These are phyloP conservation scores for Pteropus rufus DNA, from an alignment of 2,797 vertebrate genomes.

Conservation along the genomic window DNA sequence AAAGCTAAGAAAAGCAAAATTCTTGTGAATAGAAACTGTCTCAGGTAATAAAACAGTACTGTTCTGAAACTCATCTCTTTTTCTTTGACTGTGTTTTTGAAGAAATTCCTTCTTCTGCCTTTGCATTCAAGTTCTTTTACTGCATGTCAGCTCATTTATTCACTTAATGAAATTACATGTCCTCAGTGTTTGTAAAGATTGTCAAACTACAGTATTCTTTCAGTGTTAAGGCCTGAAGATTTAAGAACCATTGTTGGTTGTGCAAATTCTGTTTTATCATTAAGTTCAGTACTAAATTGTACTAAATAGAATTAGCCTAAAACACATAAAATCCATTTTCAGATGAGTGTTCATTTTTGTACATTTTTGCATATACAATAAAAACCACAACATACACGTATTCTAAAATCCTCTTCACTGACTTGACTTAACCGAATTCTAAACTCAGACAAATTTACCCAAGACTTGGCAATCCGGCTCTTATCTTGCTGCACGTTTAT, in stretches of 20 bases:
- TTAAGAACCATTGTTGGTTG: not conserved
- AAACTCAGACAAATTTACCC: not conserved
- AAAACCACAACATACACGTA: not conserved
- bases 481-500: not conserved
- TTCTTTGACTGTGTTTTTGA: not conserved
- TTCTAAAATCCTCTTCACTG: not conserved
- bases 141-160: not conserved
- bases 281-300: constrained; percentile 22
- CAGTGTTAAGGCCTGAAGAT: not conserved
- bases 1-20: not conserved
- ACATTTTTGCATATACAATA: not conserved
- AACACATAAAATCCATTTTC: not conserved
- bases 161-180: not conserved
- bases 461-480: not conserved
- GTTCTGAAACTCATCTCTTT: not conserved
- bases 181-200: not conserved
- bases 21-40: not conserved
- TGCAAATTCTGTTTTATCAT: not conserved
- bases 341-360: constrained; percentile 21
- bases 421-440: not conserved
- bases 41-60: not conserved
- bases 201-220: not conserved
- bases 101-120: not conserved
- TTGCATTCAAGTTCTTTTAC: not conserved
- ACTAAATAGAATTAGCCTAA: not conserved